Evolutionary conservation across 2,113 vertebrate species (phyloP), one percentile per base, ranked within the genome.

Genomic region (Anser brachyrhynchus): DNA sequence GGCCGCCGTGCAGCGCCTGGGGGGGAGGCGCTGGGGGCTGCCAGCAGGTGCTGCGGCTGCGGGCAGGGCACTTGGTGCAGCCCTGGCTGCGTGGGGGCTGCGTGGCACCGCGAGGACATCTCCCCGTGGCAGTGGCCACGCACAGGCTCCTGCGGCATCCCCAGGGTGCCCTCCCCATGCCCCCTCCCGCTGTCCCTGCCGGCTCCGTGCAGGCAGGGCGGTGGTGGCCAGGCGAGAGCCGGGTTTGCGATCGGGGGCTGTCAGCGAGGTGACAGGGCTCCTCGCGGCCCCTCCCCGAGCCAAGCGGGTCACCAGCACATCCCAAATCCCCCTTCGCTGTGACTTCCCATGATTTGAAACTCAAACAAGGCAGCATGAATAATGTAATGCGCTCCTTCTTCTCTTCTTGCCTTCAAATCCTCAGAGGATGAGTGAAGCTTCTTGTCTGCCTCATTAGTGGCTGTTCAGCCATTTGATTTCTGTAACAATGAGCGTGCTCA

Each of bases 381-480:
- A 98, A 99, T 98, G 98, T 76, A 99, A 98, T 35, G 93, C 8
- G 43, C 94, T 97, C 61, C 93, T 96, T 96, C 97, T 96, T 96
- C 98, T 97, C 92, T 96, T 97, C 97, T 97, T 98, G 97, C 98
- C 98, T 98, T 97, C 98, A 98, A 97, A 97, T 98, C 99, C 98
- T 98, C 97, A 83, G 98, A 98, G 98, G 98, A 96, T 98, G 98
- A 97, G 97, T 96, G 95, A 98, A 98, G 97, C 97, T 98, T 97
- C 98, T 99, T 98, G 98, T 98, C 98, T 97, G 98, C 98, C 98
- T 98, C 98, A 99, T 99, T 98, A 98, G 98, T 39, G 97, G 97
- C 98, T 98, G 97, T 97, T 98, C 98, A 98, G 98, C 98, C 98
- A 98, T 98, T 98, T 98, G 98, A 98, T 98, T 98, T 98, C 97